phyloP scores from a whole-genome alignment of 2,888 invertebrate species.

The Atethmia centrago region DNA sequence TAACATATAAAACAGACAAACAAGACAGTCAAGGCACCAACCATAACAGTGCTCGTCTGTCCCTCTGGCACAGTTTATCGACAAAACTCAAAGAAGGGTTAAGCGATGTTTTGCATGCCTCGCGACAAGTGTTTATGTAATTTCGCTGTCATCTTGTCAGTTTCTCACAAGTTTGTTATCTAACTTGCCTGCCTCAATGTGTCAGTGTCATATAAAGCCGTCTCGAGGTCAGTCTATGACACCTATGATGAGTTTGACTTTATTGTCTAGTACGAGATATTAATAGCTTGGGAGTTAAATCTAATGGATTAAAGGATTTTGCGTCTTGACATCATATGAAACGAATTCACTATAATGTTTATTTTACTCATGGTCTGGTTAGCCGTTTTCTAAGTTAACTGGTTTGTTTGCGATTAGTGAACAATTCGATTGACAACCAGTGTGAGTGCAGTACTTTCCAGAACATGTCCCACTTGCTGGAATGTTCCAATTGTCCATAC shows the following conservation, averaged over 20 bases:
- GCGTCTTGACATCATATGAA: slow-evolving; percentile 3
- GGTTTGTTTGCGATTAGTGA: not conserved
- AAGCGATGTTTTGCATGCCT: slow-evolving; percentile 43
- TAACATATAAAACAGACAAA: not conserved
- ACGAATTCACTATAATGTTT: not conserved
- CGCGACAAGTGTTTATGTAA: slow-evolving; percentile 27
- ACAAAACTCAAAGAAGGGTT: slow-evolving; percentile 23
- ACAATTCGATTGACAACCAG: not conserved
- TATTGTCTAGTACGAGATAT: slow-evolving; percentile 41
- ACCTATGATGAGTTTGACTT: slow-evolving; percentile 45
- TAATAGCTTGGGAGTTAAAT: slow-evolving; percentile 31
- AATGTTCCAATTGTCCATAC: too few species aligned
- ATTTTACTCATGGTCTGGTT: not conserved
- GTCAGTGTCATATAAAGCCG: slow-evolving; percentile 32
- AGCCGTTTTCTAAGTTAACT: not conserved
- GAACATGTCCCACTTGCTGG: too few species aligned
- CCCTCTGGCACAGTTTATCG: slow-evolving; percentile 19
- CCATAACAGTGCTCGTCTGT: slow-evolving; percentile 16
- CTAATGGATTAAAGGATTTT: slow-evolving; percentile 28
- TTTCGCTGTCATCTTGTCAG: slow-evolving; percentile 39
- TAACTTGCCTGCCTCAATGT: slow-evolving; percentile 34
- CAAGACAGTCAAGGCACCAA: slow-evolving; percentile 7
- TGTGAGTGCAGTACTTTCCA: too few species aligned
- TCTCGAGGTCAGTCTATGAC: slow-evolving; percentile 42
- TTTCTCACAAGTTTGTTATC: slow-evolving; percentile 35